These are phyloP conservation scores for Thrips palmi DNA, from an alignment of 1,140 invertebrate genomes.

Conservation along the genomic window DNA sequence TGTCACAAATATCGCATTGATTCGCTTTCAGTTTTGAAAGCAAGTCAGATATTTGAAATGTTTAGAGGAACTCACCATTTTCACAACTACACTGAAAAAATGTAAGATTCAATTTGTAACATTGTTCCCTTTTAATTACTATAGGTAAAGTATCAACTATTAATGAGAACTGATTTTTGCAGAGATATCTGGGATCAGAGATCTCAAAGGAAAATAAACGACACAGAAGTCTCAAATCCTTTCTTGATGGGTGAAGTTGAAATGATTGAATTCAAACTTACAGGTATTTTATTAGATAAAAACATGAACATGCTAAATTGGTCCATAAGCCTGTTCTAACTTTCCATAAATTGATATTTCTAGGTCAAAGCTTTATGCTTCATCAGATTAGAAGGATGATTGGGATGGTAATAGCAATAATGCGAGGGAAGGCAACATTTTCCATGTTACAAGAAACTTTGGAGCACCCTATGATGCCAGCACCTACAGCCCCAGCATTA, in stretches of 20 bases:
- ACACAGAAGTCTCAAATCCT: slow-evolving; percentile 50
- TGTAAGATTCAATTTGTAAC: slow-evolving; percentile 47
- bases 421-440: slow-evolving; percentile 45
- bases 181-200: slow-evolving; percentile 62
- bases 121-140: too few relatives aligned
- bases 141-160: slow-evolving; percentile 9
- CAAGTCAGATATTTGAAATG: slow-evolving; percentile 48
- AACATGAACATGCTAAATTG: too few relatives aligned
- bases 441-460: slow-evolving; percentile 50
- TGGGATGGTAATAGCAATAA: slow-evolving; percentile 63
- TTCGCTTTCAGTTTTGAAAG: slow-evolving; percentile 35
- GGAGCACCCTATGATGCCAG: slow-evolving; percentile 78
- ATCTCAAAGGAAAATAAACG: slow-evolving; percentile 69
- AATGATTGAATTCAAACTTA: slow-evolving; percentile 71
- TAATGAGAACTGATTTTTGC: slow-evolving; percentile 10
- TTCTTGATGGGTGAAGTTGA: slow-evolving; percentile 68
- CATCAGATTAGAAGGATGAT: slow-evolving; percentile 99
- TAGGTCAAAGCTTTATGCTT: slow-evolving; percentile 95
- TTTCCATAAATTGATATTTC: slow-evolving; percentile 9
- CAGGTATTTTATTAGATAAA: too few relatives aligned
- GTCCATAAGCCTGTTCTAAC: background rate
- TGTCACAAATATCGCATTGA: slow-evolving; percentile 46
- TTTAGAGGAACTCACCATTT: slow-evolving; percentile 89
- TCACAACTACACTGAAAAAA: slow-evolving; percentile 92
- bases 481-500: slow-evolving; percentile 85